phyloP scores from a whole-genome alignment of 1,140 invertebrate species.

The Trachymyrmex cornetzi region DNA sequence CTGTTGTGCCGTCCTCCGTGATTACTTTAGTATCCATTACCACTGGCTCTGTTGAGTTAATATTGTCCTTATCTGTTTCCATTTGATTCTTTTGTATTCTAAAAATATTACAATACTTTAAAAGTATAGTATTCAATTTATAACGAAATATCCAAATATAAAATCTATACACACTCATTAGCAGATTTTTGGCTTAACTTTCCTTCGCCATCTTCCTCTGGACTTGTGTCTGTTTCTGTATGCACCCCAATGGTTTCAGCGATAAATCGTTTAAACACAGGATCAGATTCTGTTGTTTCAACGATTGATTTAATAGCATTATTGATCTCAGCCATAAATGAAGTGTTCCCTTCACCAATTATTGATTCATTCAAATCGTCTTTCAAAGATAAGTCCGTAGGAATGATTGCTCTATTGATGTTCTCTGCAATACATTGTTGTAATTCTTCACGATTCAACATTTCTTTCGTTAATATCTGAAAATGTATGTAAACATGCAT shows the following conservation, averaged over 20 bases:
- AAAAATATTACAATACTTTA: slow-evolving; percentile 16
- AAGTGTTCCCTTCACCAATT: slow-evolving; percentile 77
- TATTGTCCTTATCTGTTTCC: slow-evolving; percentile 37
- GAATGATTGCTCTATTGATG: slow-evolving; percentile 85
- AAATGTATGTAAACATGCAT: slow-evolving; percentile 32
- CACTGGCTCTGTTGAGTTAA: slow-evolving; percentile 36
- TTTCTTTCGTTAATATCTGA: slow-evolving; percentile 83
- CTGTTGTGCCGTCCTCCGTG: slow-evolving; percentile 7
- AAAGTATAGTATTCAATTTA: not conserved
- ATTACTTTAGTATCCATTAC: not conserved
- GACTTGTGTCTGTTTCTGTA: slow-evolving; percentile 80
- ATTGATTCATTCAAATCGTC: slow-evolving; percentile 73
- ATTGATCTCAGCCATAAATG: slow-evolving; percentile 84
- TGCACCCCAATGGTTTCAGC: slow-evolving; percentile 82
- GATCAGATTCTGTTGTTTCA: slow-evolving; percentile 84
- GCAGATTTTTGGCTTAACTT: slow-evolving; percentile 36
- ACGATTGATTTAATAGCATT: slow-evolving; percentile 84
- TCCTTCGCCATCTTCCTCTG: slow-evolving; percentile 78
- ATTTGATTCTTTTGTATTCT: slow-evolving; percentile 51
- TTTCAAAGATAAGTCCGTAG: slow-evolving; percentile 72
- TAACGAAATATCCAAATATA: slow-evolving; percentile 14
- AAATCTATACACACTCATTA: slow-evolving; percentile 29
- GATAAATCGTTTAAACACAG: slow-evolving; percentile 85
- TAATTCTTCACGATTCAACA: slow-evolving; percentile 84
- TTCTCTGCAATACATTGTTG: slow-evolving; percentile 86